phyloP scores from a whole-genome alignment of 2,113 vertebrate species.

The Halcyon senegalensis region DNA sequence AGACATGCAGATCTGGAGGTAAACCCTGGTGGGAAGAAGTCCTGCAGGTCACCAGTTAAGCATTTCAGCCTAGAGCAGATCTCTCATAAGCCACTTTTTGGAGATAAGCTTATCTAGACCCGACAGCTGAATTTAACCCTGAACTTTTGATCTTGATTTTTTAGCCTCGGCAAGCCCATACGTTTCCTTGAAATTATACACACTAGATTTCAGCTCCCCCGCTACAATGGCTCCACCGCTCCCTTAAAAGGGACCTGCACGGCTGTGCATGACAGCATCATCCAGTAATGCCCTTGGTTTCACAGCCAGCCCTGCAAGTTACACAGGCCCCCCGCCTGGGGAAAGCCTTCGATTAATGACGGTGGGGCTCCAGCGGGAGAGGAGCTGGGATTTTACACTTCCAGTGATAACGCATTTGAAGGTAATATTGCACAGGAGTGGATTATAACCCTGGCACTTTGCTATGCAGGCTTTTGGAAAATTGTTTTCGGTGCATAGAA shows the following conservation, averaged over 20 bases:
- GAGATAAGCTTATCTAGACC: constrained; percentile 70
- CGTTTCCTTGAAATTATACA: constrained; percentile 12
- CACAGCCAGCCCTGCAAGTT: constrained; percentile 3
- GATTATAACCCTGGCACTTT: constrained; percentile 3
- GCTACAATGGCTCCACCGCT: not conserved
- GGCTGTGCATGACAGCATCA: not conserved
- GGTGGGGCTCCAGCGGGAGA: not conserved
- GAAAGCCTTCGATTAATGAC: constrained; percentile 33
- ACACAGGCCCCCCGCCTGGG: not conserved
- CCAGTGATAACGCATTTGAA: constrained; percentile 1
- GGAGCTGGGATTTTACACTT: not conserved
- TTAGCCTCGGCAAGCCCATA: not conserved
- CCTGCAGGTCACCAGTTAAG: constrained; percentile 32
- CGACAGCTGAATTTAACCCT: constrained; percentile 65
- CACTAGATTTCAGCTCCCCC: not conserved
- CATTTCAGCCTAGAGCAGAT: constrained; percentile 46
- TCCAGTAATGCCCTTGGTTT: constrained; percentile 35
- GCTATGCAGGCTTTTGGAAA: not conserved
- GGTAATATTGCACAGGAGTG: not conserved
- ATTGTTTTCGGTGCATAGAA: constrained; percentile 24
- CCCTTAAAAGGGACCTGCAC: not conserved
- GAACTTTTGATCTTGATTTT: constrained; percentile 66
- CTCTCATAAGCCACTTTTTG: constrained; percentile 55
- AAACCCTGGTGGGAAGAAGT: constrained; percentile 38
- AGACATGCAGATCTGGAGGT: constrained; percentile 7